A percentile compares a stretch with the other conserved stretches of the same genome.
phyloP scores from a whole-genome alignment of 2,113 vertebrate genomes.

The Ictalurus punctatus region DNA sequence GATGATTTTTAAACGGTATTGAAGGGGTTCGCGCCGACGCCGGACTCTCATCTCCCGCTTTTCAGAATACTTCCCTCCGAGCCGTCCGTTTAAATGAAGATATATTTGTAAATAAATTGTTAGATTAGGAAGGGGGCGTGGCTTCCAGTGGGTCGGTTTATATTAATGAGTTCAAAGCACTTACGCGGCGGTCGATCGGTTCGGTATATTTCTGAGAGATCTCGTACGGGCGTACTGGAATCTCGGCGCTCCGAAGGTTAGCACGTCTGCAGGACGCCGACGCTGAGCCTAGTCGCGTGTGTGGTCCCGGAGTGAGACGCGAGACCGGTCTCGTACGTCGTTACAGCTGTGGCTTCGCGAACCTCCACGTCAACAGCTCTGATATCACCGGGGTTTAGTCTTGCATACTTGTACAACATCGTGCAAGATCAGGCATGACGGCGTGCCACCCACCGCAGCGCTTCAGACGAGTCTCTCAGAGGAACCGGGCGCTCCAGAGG shows the following conservation, averaged over 20 bases:
- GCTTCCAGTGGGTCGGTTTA: too few relatives aligned
- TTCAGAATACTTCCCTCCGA: too few relatives aligned
- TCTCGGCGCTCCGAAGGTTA: not conserved
- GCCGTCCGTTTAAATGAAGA: too few relatives aligned
- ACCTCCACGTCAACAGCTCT: not conserved
- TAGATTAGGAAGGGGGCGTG: too few relatives aligned
- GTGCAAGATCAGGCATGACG: not conserved
- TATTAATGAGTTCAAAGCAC: too few relatives aligned
- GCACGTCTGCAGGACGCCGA: not conserved
- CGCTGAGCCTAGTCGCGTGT: not conserved
- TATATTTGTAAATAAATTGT: too few relatives aligned
- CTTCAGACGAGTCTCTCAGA: not conserved
- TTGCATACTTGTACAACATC: not conserved
- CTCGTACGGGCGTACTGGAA: not conserved
- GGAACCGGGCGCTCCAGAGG: not conserved
- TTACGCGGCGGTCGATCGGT: too few relatives aligned
- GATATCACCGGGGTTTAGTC: not conserved
- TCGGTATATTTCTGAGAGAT: not conserved
- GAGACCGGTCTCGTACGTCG: not conserved
- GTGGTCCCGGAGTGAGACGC: constrained; percentile 8
- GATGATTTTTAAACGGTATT: too few relatives aligned
- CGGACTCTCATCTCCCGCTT: too few relatives aligned
- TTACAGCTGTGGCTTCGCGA: not conserved
- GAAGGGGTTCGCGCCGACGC: too few relatives aligned
- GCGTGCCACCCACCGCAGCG: not conserved